phyloP scores from a whole-genome alignment of 2,113 vertebrate species.

The Paracanthobrama guichenoti region DNA sequence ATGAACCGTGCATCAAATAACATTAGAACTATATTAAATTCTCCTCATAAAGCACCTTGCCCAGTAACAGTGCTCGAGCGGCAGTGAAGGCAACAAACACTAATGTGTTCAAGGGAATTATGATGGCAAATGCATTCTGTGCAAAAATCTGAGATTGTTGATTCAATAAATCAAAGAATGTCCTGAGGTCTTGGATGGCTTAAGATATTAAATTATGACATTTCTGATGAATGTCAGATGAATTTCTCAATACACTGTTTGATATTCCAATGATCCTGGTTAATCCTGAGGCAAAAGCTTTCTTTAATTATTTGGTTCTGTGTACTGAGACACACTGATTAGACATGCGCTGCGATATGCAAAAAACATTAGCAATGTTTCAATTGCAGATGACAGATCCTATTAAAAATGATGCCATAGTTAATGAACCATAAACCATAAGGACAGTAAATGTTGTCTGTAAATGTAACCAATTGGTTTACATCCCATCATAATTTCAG shows the following conservation, averaged over 20 bases:
- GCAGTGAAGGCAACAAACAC: neutral
- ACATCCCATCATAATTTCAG: neutral
- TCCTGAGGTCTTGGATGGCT: constrained; percentile 43
- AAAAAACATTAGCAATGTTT: neutral
- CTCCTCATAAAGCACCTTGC: constrained; percentile 45
- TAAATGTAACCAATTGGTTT: constrained; percentile 16
- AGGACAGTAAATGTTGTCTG: neutral
- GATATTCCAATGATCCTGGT: neutral
- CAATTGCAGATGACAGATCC: constrained; percentile 4
- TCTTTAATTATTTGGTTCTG: neutral
- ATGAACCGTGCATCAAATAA: constrained; percentile 36
- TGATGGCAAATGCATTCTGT: constrained; percentile 41
- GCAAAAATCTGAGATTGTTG: constrained; percentile 24
- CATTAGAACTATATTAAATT: constrained; percentile 33
- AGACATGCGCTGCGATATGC: neutral
- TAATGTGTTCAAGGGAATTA: constrained; percentile 35
- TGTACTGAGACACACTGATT: neutral
- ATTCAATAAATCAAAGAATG: constrained; percentile 46
- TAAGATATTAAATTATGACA: constrained; percentile 55
- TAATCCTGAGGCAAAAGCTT: constrained; percentile 15
- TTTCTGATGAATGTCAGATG: constrained; percentile 51
- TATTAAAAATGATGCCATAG: neutral
- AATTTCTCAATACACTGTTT: constrained; percentile 27
- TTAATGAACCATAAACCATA: constrained; percentile 6
- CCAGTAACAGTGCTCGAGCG: constrained; percentile 20